Evolutionary conservation across 2,797 vertebrate genomes (phyloP).

Genomic region (Diplodus sargus): DNA sequence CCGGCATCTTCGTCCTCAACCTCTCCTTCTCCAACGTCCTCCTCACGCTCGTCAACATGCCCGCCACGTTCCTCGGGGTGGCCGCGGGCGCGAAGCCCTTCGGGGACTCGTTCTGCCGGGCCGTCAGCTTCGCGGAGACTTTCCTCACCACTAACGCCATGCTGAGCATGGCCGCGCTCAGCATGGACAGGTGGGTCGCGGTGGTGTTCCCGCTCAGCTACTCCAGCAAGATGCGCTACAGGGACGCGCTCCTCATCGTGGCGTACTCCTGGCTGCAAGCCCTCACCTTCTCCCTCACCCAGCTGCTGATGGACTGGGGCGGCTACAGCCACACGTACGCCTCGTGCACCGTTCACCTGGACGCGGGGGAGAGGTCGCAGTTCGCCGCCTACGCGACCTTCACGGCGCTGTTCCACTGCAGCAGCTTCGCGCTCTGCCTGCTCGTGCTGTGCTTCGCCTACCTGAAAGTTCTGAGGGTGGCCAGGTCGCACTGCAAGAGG

Average conservation of each 20-base stretch:
- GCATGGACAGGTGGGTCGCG: slow-evolving; percentile 88
- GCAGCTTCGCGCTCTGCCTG: slow-evolving; percentile 85
- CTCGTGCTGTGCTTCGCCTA: slow-evolving; percentile 86
- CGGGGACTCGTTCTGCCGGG: slow-evolving; percentile 79
- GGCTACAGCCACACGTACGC: slow-evolving; percentile 85
- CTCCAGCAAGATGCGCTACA: slow-evolving; percentile 86
- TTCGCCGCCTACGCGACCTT: slow-evolving; percentile 79
- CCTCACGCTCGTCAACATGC: slow-evolving; percentile 85
- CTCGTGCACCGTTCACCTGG: slow-evolving; percentile 84
- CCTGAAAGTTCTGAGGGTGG: slow-evolving; percentile 85
- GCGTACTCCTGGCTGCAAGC: slow-evolving; percentile 86
- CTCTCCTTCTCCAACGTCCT: slow-evolving; percentile 88
- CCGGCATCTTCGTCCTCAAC: slow-evolving; percentile 86
- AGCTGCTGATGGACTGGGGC: slow-evolving; percentile 84
- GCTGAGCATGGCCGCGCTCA: slow-evolving; percentile 88
- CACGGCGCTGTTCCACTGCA: slow-evolving; percentile 83
- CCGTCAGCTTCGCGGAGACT: slow-evolving; percentile 84
- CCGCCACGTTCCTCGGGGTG: slow-evolving; percentile 83
- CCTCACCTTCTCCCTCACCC: slow-evolving; percentile 80
- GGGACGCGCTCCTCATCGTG: slow-evolving; percentile 84
- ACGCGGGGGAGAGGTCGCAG: slow-evolving; percentile 50
- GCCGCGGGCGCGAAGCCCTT: slow-evolving; percentile 74
- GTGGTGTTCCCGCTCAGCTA: slow-evolving; percentile 87
- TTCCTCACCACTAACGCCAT: slow-evolving; percentile 85
- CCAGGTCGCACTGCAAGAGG: slow-evolving; percentile 87